Conservation (phyloP, 2,113 vertebrate species). For the Brevimyrus niger region DNA sequence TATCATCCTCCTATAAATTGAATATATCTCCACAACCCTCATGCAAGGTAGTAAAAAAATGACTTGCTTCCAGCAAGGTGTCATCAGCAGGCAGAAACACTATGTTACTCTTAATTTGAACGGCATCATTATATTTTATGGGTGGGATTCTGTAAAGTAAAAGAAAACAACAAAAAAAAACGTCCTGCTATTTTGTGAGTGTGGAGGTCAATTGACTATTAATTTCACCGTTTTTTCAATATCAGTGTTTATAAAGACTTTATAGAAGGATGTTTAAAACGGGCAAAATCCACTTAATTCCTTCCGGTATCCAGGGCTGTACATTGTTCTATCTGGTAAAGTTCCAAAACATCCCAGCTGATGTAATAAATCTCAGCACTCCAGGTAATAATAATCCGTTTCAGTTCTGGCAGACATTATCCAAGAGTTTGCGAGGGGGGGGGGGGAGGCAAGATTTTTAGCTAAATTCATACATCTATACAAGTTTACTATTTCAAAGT, state of each 20-base stretch:
- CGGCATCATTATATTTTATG: neutral
- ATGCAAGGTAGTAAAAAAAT: neutral
- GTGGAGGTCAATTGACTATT: neutral
- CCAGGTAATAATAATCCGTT: neutral
- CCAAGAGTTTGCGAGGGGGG: neutral
- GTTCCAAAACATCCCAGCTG: neutral
- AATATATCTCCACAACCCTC: neutral
- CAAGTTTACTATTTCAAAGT: neutral
- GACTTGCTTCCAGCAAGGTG: neutral
- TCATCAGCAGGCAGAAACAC: neutral
- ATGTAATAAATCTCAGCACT: neutral
- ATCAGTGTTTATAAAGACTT: neutral
- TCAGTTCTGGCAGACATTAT: neutral
- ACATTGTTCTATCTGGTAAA: neutral
- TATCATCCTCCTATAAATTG: neutral
- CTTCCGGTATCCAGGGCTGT: neutral
- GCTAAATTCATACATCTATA: neutral
- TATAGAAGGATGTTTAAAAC: neutral
- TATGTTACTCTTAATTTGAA: neutral
- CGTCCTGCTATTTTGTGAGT: conserved; percentile 1
- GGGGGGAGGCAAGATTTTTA: neutral
- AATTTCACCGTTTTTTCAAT: neutral
- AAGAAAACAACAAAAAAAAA: neutral
- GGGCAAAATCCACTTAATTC: neutral
- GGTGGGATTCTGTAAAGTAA: neutral